phyloP scores from a whole-genome alignment of 2,888 invertebrate species.

The Chrysina gloriosa region DNA sequence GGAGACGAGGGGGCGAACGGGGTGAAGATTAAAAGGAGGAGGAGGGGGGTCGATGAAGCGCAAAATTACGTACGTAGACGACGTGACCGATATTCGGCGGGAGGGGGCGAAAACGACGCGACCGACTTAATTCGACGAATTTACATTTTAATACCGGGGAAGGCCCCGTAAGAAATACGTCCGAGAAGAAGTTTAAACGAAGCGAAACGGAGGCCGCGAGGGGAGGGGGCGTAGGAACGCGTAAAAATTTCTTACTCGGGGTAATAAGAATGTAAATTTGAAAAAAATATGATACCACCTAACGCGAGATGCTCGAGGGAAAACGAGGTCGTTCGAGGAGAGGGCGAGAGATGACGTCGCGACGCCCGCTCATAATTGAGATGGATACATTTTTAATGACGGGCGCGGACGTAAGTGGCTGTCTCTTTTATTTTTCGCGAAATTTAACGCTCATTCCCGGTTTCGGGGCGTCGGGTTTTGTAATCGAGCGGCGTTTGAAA shows the following conservation, averaged over 20 bases:
- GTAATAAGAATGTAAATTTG: not conserved
- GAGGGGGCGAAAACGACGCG: not conserved
- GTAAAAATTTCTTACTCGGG: not conserved
- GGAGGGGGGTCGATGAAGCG: not conserved
- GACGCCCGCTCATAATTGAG: conserved; percentile 5
- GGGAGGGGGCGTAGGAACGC: not conserved
- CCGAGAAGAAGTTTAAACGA: not conserved
- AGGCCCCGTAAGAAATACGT: conserved; percentile 4
- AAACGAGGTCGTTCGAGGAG: not conserved
- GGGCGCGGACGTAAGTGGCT: not conserved
- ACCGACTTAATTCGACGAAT: not conserved
- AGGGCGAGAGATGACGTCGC: too few species aligned
- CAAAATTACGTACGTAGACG: not conserved
- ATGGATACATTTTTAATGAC: conserved; percentile 25
- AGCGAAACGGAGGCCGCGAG: not conserved
- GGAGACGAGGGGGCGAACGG: too few species aligned
- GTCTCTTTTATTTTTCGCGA: not conserved
- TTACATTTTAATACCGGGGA: not conserved
- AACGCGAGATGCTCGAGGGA: not conserved
- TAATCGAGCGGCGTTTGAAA: not conserved
- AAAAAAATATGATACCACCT: not conserved
- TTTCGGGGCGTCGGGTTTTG: too few species aligned
- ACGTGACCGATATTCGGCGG: not conserved
- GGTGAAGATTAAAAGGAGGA: not conserved
- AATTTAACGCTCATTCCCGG: not conserved